Base-by-base conservation (phyloP, 35 echinoderm and acorn worm genomes). In the Stichopus chloronotus region DNA sequence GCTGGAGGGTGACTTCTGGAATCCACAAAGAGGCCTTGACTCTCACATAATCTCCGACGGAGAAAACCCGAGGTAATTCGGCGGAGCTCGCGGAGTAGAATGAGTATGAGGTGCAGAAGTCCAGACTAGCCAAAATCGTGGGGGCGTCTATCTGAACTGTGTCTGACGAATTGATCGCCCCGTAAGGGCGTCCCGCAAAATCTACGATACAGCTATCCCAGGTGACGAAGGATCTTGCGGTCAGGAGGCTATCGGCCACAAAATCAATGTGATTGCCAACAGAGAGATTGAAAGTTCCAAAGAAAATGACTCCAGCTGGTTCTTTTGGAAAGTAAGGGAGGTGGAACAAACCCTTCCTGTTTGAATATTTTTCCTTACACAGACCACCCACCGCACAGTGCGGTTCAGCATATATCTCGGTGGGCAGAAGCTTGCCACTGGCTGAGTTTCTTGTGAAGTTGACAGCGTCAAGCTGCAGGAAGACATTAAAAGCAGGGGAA, bases 201-300 rank as follows among this genome's bases (percentile, higher is more conserved):
- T 96, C 95, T 63, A 96, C 82, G 9, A 91, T 20, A 72, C 95
- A 94, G 88, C 95, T 96, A 63, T 96, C 95, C 56, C 94, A 96
- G 23, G 56, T 87, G 7, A 93, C 78, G 71, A 92, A 88, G 43
- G 79, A 83, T 19, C 80, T 82, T 16, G 88, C 95, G 0, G 85
- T 91, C 10, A 96, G 94, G 0, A 96, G 72, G 83, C 92, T 94
- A 59, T 96, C 78, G 9, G 95, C 95, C 24, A 96, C 90, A 88
- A 96, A 96, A 72, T 96, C 95, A 76, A 96, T 92, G 79, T 96
- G 81, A 80, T 96, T 88, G 5, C 92, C 89, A 5, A 96, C 92
- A 10, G 90, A 86, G 12, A 96, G 76, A 53, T 90, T 87, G 90
- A 96, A 96, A 25, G 84, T 88, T 9, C 95, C 95, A 61, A 58